Evolutionary conservation across 2,797 vertebrate genomes (phyloP).

Genomic region (Pseudochaenichthys georgianus): DNA sequence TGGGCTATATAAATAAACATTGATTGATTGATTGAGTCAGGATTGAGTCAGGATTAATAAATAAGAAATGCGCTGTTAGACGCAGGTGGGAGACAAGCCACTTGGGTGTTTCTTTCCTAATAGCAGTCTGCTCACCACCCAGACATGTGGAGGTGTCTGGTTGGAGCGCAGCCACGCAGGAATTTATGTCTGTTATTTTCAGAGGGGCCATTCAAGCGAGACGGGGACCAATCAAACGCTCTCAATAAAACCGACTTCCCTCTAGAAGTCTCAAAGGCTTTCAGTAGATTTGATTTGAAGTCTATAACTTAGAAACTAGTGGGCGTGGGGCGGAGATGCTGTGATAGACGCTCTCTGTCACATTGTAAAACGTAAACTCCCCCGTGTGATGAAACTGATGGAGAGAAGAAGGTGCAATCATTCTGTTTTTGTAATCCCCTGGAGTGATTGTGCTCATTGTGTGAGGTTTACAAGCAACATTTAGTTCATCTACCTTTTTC

Average conservation of each 20-base stretch:
- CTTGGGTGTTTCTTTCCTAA: slow-evolving; percentile 53
- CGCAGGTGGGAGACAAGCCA: slow-evolving; percentile 51
- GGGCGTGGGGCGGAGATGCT: slow-evolving; percentile 48
- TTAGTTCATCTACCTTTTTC: slow-evolving; percentile 17
- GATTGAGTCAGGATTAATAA: slow-evolving; percentile 20
- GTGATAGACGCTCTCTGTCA: slow-evolving; percentile 50
- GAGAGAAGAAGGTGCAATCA: slow-evolving; percentile 18
- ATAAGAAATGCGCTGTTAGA: slow-evolving; percentile 13
- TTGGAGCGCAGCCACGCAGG: slow-evolving; percentile 53
- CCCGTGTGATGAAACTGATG: slow-evolving; percentile 42
- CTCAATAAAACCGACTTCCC: slow-evolving; percentile 70
- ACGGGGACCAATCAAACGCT: slow-evolving; percentile 67
- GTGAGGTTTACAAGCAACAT: slow-evolving; percentile 29
- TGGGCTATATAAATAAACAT: too few relatives aligned
- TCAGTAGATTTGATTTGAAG: slow-evolving; percentile 72
- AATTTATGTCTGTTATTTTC: slow-evolving; percentile 78
- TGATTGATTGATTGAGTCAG: too few relatives aligned
- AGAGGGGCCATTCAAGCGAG: slow-evolving; percentile 64
- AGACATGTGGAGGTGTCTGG: slow-evolving; percentile 67
- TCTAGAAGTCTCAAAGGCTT: slow-evolving; percentile 63
- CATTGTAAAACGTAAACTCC: slow-evolving; percentile 40
- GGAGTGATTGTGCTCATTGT: slow-evolving; percentile 17
- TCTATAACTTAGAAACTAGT: slow-evolving; percentile 54
- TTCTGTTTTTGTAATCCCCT: slow-evolving; percentile 28
- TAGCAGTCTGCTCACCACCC: slow-evolving; percentile 39